Conservation (phyloP, 2,113 vertebrate genomes). For the Tringa solitaria region DNA sequence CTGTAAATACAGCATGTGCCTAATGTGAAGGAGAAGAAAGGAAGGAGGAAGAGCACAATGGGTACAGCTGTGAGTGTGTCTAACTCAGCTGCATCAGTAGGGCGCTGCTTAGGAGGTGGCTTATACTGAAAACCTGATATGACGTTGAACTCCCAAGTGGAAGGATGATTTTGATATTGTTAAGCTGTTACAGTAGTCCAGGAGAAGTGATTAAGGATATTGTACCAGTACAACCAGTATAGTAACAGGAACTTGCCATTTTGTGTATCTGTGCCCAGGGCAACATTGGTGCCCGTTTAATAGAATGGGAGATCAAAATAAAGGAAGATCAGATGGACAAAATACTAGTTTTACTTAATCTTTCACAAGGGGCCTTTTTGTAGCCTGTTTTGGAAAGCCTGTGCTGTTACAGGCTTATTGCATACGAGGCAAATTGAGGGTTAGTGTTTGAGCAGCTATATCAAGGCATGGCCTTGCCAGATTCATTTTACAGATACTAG, state of each 20-base stretch:
- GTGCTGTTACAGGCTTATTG: not conserved
- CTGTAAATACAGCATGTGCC: not conserved
- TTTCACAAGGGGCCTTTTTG: not conserved
- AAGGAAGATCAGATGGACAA: not conserved
- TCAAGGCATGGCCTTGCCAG: not conserved
- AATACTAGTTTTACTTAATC: not conserved
- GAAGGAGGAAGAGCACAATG: not conserved
- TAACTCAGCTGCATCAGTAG: not conserved
- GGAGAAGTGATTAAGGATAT: no score
- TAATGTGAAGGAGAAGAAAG: not conserved
- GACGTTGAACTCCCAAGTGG: not conserved
- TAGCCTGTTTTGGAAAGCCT: not conserved
- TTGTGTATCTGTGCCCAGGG: not conserved
- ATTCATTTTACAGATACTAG: not conserved
- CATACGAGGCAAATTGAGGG: not conserved
- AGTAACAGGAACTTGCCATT: not conserved
- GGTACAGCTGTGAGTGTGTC: not conserved
- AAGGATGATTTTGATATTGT: not conserved
- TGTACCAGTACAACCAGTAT: no score
- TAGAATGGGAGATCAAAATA: not conserved
- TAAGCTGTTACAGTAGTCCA: not conserved
- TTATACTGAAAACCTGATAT: not conserved
- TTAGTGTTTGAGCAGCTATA: not conserved
- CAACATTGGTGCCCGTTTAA: not conserved
- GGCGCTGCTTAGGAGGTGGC: not conserved